These are phyloP conservation scores for Mesoclemmys tuberculata DNA, from an alignment of 2,113 vertebrate genomes.

Conservation along the genomic window DNA sequence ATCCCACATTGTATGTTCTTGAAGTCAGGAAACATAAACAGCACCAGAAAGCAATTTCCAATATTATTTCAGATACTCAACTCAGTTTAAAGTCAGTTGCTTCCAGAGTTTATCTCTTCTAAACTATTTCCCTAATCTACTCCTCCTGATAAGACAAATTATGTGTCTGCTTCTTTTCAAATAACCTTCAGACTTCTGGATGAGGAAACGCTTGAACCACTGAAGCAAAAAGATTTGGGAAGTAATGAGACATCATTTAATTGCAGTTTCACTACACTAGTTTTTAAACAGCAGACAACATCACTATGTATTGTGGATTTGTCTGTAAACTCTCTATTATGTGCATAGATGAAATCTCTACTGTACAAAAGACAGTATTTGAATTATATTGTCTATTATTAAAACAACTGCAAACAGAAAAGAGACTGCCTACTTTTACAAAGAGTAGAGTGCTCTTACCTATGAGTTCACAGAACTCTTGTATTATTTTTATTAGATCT, in stretches of 20 bases:
- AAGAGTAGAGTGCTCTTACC: background rate
- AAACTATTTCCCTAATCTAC: slow-evolving; percentile 44
- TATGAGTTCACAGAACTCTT: background rate
- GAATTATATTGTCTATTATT: background rate
- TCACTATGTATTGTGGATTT: background rate
- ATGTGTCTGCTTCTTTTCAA: slow-evolving; percentile 58
- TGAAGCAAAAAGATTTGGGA: slow-evolving; percentile 14
- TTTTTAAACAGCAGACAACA: slow-evolving; percentile 13
- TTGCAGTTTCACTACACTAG: background rate
- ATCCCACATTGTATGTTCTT: slow-evolving; percentile 21
- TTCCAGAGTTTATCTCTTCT: slow-evolving; percentile 48
- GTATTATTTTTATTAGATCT: background rate
- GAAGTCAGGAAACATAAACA: slow-evolving; percentile 45
- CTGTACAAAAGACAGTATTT: background rate
- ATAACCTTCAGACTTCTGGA: slow-evolving; percentile 32
- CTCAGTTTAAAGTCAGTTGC: background rate
- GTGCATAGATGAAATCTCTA: background rate
- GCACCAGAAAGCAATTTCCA: slow-evolving; percentile 49
- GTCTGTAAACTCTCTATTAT: background rate
- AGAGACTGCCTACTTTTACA: background rate
- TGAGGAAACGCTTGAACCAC: slow-evolving; percentile 37
- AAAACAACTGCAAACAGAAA: background rate
- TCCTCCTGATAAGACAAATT: slow-evolving; percentile 53
- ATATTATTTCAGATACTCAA: slow-evolving; percentile 28
- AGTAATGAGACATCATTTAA: slow-evolving; percentile 8